These are phyloP conservation scores for Tachyglossus aculeatus DNA, from an alignment of 2,797 vertebrate species.

Conservation along the genomic window DNA sequence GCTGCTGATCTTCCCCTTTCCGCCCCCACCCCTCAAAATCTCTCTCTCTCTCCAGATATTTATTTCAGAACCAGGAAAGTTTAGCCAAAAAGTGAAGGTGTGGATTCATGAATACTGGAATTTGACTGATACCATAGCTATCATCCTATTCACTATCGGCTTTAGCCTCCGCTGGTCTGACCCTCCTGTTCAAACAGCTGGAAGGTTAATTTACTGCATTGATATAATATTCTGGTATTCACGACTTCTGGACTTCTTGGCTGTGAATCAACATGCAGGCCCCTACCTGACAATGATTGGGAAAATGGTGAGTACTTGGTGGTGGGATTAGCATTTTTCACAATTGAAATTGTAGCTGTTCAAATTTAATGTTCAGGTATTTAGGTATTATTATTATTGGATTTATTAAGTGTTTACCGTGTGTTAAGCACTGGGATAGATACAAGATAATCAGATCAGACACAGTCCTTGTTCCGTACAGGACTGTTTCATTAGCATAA, in stretches of 20 bases:
- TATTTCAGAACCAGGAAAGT: slow-evolving; percentile 90
- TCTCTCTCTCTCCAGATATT: slow-evolving; percentile 76
- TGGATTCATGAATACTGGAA: slow-evolving; percentile 99
- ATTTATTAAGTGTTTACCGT: too few species aligned
- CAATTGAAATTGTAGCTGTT: too few species aligned
- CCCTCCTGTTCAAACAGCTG: slow-evolving; percentile 75
- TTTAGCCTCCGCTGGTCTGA: slow-evolving; percentile 82
- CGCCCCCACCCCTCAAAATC: too few species aligned
- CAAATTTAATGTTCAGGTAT: too few species aligned
- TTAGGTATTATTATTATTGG: background rate
- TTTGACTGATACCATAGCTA: slow-evolving; percentile 87
- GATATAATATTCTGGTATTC: slow-evolving; percentile 98
- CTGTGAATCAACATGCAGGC: slow-evolving; percentile 93
- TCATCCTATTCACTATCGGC: slow-evolving; percentile 87
- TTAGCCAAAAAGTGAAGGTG: slow-evolving; percentile 91
- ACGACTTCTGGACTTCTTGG: slow-evolving; percentile 91
- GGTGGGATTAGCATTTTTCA: too few species aligned
- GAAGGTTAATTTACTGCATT: slow-evolving; percentile 89
- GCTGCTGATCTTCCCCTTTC: too few species aligned
- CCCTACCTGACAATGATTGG: slow-evolving; percentile 98
- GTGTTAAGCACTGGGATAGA: too few species aligned
- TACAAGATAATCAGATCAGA: too few species aligned
- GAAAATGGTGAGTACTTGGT: slow-evolving; percentile 87
- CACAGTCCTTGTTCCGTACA: too few species aligned
- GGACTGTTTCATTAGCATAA: too few species aligned